Evolutionary conservation across 2,797 vertebrate species (phyloP).

Genomic region (Otolemur crassicaudatus): DNA sequence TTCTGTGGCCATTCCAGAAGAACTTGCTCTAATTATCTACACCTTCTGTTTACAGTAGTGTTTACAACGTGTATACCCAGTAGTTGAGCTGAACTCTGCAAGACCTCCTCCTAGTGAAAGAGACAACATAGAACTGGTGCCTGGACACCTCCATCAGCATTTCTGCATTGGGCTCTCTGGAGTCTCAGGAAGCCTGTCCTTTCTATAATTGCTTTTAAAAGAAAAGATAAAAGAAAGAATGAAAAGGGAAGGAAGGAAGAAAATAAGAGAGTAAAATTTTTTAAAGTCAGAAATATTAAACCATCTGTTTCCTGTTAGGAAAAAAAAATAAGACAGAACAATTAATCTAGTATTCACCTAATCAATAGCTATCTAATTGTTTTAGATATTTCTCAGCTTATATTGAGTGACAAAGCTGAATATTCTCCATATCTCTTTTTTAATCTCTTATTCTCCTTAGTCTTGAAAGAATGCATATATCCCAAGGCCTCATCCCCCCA

Average conservation of each 20-base stretch:
- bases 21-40: background rate
- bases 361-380: background rate
- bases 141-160: background rate
- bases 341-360: background rate
- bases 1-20: slow-evolving; percentile 33
- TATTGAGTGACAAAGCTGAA: background rate
- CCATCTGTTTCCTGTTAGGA: background rate
- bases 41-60: background rate
- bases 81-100: background rate
- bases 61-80: background rate
- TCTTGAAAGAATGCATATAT: background rate
- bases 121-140: background rate
- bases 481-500: background rate
- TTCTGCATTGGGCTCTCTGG: background rate
- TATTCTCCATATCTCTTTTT: background rate
- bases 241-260: background rate
- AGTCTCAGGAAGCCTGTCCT: background rate
- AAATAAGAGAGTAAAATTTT: background rate
- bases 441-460: background rate
- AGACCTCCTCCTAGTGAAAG: background rate
- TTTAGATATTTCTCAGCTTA: background rate
- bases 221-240: background rate
- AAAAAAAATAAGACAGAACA: background rate
- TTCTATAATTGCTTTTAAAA: background rate
- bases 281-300: slow-evolving; percentile 38